Evolutionary conservation across 2,797 vertebrate species (phyloP), one percentile per base, ranked within the genome.

Genomic region (Oreochromis mossambicus): DNA sequence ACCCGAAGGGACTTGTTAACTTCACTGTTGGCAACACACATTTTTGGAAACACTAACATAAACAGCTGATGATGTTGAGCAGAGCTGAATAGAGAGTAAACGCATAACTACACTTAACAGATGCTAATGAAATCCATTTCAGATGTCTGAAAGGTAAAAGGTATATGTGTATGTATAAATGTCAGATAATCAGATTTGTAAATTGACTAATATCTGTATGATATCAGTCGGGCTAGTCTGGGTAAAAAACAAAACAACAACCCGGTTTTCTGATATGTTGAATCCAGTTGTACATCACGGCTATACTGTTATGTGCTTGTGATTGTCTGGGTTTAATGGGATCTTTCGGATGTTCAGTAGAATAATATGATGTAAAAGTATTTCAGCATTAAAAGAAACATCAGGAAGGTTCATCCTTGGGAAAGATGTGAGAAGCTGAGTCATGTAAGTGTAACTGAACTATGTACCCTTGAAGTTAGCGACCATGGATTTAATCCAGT

Each of bases 401-500:
- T 43, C 14, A 70, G 14, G 43, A 26, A 70, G 1, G 5, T 70
- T 46, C 8, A 29, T 29, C 66, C 41, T 70, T 43, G 66, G 66
- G 66, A 70, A 70, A 70, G 21, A 70, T 17, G 38, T 68, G 63
- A 68, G 1, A 21, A 68, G n/a, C 7, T 8, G 50, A 79, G 24
- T 14, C 55, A 10, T 19, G 3, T 19, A 9, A 50, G 17, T 78
- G 17, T 50, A 75, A 14, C 21, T 81, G 36, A n/a, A 34, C 32
- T 58, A 29, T 79, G 52, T 52, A 55, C 29, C 0, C 56, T 41
- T 21, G 34, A 32, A 32, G 36, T 36, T 51, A 29, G 17, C 46
- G 5, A 54, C 61, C 51, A 8, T 83, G 80, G 14, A 66, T 24
- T 41, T 36, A 51, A 68, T 82, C 66, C 80, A 82, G 46, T 75